Base-by-base conservation (phyloP, 2,888 invertebrate species). In the Cephus sareptanus region DNA sequence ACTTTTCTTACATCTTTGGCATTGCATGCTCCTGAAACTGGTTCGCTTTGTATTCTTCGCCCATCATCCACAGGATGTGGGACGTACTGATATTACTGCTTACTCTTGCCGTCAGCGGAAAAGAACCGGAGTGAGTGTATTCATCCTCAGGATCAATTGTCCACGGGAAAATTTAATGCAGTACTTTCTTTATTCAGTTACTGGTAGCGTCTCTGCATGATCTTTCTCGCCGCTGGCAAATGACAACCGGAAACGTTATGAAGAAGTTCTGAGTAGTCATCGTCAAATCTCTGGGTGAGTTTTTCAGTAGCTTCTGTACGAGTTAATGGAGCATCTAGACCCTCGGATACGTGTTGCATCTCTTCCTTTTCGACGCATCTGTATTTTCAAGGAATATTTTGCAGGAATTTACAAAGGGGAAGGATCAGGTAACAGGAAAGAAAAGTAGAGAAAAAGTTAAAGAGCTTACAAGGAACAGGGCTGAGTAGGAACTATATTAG, bases 291-390 rank as follows among this genome's bases (percentile, higher is more conserved):
- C 40, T 80, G 79, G n/a, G 84, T 79, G 68, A 93, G 82, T 81
- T 91, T 91, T 31, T 85, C 81, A 77, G 86, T 87, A n/a, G 91
- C 91, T 81, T 92, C 90, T 11, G 85, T 84, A 77, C 89, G 89
- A 4, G 89, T 90, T 75, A 91, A 83, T 1, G 92, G 92, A 23
- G 85, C 84, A 74, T 93, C 92, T 68, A 92, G 79, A 56, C 89
- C 88, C 79, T 93, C 93, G 34, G 92, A 91, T 23, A 93, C 92
- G 78, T 92, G 91, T 82, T 92, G 92, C 77, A 93, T 92, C 81
- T 92, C 88, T 82, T 93, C 93, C 81, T 93, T 92, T 83, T 93
- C 93, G 30, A 93, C 90, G 84, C 93, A 93, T 82, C 93, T 93
- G 80, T 78, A 84, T 40, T 75, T 56, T 23, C 9, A 56, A 56